Base-by-base conservation (phyloP, 2,113 vertebrate species). In the Turnix velox region DNA sequence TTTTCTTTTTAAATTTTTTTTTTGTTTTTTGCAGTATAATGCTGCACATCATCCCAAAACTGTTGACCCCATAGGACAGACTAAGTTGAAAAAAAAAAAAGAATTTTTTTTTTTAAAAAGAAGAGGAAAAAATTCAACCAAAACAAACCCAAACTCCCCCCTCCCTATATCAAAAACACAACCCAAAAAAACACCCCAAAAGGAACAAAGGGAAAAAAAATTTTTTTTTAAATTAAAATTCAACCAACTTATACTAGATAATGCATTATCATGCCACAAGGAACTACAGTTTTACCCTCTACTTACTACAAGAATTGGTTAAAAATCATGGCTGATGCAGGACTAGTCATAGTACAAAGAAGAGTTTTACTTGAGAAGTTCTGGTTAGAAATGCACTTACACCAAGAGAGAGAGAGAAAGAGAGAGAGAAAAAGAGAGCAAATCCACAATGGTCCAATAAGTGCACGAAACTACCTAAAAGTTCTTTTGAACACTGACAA, bases 251-350 rank as follows among this genome's bases (percentile, higher is more conserved):
- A 98, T 98, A 98, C 98, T 98, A 99, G 91, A 97, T 98, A 98
- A 99, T 99, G 99, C 98, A 98, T 98, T 98, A 98, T 98, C 99
- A 99, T 99, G 99, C 99, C 98, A 99, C 99, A 96, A 98, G 97
- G 98, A 99, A 99, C 98, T 98, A 98, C 97, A 99, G 96, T 97
- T 98, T 98, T 98, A 99, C 97, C 98, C 97, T 97, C 98, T 98
- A 99, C 96, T 93, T 98, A 98, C 97, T 98, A 99, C 98, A 98
- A 98, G 98, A 98, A 98, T 98, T 97, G 97, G 97, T 98, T 98
- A 98, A 98, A 98, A 98, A 98, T 97, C 94, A 97, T 98, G 96
- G 98, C 98, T 98, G 98, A 98, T 98, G 98, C 97, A 98, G 98
- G 97, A 98, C 97, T 98, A 98, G 97, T 98, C 98, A 98, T 98